A percentile compares a stretch with the other conserved stretches of the same genome.
These are phyloP conservation scores for Ischnus inquisitorius DNA, from an alignment of 2,888 invertebrate species.

Conservation along the genomic window DNA sequence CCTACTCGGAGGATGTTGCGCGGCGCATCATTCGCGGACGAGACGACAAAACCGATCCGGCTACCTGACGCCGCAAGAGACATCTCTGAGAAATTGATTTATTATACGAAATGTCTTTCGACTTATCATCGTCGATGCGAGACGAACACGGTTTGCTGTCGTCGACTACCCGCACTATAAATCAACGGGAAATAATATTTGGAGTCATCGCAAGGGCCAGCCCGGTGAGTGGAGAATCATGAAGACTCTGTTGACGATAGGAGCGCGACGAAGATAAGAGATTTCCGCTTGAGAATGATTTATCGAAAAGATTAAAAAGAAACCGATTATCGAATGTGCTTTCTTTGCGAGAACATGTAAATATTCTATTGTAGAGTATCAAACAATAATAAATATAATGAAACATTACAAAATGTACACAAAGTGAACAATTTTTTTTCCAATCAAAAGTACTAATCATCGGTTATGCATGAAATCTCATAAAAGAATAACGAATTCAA, in stretches of 20 bases:
- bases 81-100: conserved; percentile 56
- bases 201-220: neutral
- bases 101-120: conserved; percentile 45
- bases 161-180: neutral
- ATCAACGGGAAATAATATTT: neutral
- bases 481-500: no score
- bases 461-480: neutral
- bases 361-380: neutral
- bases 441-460: no score
- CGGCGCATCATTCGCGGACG: conserved; percentile 16
- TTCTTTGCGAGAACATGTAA: neutral
- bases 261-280: neutral
- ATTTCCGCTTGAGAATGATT: neutral
- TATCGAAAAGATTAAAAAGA: neutral
- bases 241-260: neutral
- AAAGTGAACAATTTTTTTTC: no score
- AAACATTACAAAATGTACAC: no score
- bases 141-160: neutral
- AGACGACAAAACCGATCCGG: conserved; percentile 14
- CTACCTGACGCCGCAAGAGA: conserved; percentile 9
- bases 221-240: neutral
- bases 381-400: neutral
- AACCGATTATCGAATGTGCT: neutral
- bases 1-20: conserved; percentile 35
- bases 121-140: conserved; percentile 38